phyloP scores from a whole-genome alignment of 2,797 vertebrate species.

The Acanthornis magna region DNA sequence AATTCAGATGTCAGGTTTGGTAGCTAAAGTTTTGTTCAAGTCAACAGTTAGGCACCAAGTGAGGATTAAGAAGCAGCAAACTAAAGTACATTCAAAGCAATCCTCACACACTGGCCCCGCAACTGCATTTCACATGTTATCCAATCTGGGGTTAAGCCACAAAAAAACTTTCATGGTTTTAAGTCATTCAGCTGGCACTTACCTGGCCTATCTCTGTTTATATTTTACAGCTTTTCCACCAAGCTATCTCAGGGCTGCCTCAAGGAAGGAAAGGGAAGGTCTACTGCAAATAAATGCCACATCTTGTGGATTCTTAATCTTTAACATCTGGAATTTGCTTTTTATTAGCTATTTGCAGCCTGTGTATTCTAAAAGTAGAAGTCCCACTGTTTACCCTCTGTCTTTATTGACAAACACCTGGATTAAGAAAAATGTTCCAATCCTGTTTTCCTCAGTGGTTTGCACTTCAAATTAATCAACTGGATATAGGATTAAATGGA shows the following conservation, averaged over 20 bases:
- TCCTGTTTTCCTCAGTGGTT: not conserved
- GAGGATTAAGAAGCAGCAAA: not conserved
- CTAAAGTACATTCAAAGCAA: not conserved
- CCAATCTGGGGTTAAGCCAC: not conserved
- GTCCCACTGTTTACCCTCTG: not conserved
- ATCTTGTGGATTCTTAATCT: not conserved
- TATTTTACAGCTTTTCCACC: constrained; percentile 4
- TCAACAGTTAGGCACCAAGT: not conserved
- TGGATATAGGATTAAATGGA: not conserved
- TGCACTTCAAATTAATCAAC: not conserved
- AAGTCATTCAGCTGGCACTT: not conserved
- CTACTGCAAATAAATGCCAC: constrained; percentile 6
- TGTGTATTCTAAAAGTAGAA: not conserved
- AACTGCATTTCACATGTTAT: not conserved
- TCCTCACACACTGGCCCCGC: not conserved
- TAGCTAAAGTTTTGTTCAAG: not conserved
- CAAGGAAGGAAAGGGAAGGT: constrained; percentile 11
- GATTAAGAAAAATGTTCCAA: not conserved
- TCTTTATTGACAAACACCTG: not conserved
- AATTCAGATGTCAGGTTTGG: not conserved
- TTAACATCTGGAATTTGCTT: not conserved
- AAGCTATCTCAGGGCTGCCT: not conserved
- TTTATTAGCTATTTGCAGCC: not conserved
- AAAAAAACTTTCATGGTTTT: not conserved
- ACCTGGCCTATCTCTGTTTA: not conserved